Conservation (phyloP, 2,888 invertebrate species). For the Seira musarum region DNA sequence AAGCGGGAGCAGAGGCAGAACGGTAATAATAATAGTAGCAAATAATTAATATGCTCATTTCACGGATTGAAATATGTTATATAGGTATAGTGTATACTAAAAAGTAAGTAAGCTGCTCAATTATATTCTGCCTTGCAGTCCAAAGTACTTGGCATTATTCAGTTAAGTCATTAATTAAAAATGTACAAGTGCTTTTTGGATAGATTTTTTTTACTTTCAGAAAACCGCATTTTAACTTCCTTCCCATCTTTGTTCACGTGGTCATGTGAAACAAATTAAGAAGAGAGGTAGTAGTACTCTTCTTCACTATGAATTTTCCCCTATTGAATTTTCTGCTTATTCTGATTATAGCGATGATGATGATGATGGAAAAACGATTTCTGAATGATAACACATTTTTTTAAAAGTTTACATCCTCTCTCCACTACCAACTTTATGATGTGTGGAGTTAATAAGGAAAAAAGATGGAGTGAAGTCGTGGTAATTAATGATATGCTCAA, state of each 20-base stretch:
- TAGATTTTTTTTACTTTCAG: slow-evolving; percentile 32
- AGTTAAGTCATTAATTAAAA: slow-evolving; percentile 34
- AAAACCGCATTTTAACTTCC: slow-evolving; percentile 32
- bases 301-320: too few relatives aligned
- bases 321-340: too few relatives aligned
- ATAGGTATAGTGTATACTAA: too few relatives aligned
- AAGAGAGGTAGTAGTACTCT: neutral
- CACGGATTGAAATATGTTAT: too few relatives aligned
- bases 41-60: neutral
- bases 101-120: too few relatives aligned
- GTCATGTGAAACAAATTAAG: slow-evolving; percentile 42
- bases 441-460: neutral
- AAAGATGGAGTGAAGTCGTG: neutral
- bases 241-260: slow-evolving; percentile 28
- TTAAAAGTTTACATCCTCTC: slow-evolving; percentile 31
- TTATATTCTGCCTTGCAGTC: too few relatives aligned
- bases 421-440: neutral
- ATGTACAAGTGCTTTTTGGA: slow-evolving; percentile 39
- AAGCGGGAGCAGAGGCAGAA: neutral
- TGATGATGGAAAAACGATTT: slow-evolving; percentile 19
- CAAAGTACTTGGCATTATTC: slow-evolving; percentile 21
- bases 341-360: too few relatives aligned
- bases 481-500: neutral
- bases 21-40: neutral
- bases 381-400: slow-evolving; percentile 27